phyloP scores from a whole-genome alignment of 2,888 invertebrate species.

The Cataglyphis rosenhaueri region DNA sequence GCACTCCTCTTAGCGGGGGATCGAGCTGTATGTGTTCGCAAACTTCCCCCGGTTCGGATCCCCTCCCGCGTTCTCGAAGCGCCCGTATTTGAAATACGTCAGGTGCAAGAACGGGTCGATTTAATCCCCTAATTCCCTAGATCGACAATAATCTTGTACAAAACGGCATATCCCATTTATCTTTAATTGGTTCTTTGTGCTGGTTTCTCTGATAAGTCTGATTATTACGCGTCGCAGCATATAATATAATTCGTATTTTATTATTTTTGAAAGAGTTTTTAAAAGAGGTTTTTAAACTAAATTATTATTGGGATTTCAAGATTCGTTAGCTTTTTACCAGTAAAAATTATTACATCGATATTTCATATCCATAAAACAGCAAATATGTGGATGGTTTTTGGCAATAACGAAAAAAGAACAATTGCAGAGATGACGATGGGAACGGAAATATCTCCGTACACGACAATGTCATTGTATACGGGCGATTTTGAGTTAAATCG shows the following conservation, averaged over 20 bases:
- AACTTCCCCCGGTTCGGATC: conserved; percentile 64
- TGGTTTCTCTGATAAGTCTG: not conserved
- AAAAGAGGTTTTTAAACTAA: not conserved
- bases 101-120: conserved; percentile 72
- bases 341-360: not conserved
- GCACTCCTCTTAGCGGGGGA: conserved; percentile 48
- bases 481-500: conserved; percentile 72
- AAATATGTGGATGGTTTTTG: not conserved
- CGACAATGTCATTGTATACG: conserved; percentile 57
- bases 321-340: not conserved
- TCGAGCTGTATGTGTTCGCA: conserved; percentile 63
- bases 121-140: conserved; percentile 73
- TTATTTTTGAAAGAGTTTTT: not conserved
- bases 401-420: conserved; percentile 42
- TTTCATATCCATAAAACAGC: not conserved
- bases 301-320: not conserved
- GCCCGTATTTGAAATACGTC: conserved; percentile 74
- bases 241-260: not conserved
- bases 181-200: not conserved
- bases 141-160: conserved; percentile 66
- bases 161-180: conserved; percentile 56
- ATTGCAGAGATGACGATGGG: conserved; percentile 41
- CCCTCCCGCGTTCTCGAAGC: conserved; percentile 38
- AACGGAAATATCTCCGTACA: conserved; percentile 53
- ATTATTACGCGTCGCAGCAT: not conserved